Percentiles rank a stretch among this genome's conserved stretches.
Conservation (phyloP, 2,797 vertebrate genomes). For the Ptychadena robeensis region DNA sequence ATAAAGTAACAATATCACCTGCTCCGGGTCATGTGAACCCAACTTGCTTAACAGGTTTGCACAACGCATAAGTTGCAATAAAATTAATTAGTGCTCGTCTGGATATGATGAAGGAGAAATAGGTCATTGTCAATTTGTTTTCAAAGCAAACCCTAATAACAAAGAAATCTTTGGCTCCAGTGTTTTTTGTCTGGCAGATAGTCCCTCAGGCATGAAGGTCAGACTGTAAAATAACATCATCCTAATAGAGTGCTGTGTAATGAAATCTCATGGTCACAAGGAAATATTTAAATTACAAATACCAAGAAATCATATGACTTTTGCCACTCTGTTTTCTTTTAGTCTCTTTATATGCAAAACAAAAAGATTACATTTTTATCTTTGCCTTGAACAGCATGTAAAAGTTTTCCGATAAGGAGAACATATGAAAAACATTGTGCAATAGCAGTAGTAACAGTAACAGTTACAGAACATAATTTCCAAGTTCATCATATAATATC, state of each 20-base stretch:
- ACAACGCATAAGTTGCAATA: background rate
- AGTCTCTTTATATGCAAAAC: background rate
- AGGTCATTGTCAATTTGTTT: constrained; percentile 21
- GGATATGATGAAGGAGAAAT: constrained; percentile 9
- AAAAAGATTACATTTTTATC: background rate
- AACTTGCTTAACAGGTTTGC: constrained; percentile 24
- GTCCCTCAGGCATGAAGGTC: constrained; percentile 42
- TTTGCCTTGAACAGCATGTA: background rate
- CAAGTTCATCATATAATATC: background rate
- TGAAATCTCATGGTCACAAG: constrained; percentile 20
- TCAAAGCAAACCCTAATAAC: constrained; percentile 30
- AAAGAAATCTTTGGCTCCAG: constrained; percentile 28
- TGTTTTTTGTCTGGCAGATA: constrained; percentile 45
- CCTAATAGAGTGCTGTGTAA: constrained; percentile 27
- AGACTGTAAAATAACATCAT: constrained; percentile 37
- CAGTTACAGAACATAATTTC: background rate
- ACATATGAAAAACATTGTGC: background rate
- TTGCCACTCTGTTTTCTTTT: background rate
- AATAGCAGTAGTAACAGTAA: background rate
- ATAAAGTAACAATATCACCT: background rate
- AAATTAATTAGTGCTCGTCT: constrained; percentile 7
- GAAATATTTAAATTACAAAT: constrained; percentile 16
- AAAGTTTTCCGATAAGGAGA: background rate
- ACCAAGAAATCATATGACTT: constrained; percentile 2
- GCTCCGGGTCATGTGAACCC: background rate